Base-by-base conservation (phyloP, 1,140 invertebrate species). In the Drosophila tristis region DNA sequence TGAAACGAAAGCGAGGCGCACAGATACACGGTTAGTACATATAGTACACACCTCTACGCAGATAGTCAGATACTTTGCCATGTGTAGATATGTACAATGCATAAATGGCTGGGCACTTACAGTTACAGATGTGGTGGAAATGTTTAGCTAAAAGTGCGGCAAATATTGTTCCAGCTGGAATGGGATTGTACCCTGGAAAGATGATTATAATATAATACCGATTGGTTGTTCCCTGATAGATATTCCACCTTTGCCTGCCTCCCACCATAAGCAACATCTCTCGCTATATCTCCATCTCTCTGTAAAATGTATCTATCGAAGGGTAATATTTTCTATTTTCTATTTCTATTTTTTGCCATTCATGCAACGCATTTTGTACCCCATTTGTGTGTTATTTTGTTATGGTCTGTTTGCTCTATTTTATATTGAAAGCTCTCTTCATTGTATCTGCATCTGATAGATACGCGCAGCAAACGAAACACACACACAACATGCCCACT, bases 361-460 rank as follows among this genome's bases (percentile, higher is more conserved):
- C 80, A 84, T 80, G 61, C 54, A 59, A 61, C 29, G 29, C 47
- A 7, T 31, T 23, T 56, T 43, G 48, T 23, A 29, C n/a, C 7
- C 20, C 16, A 35, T 35, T 35, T 39, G 44, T 58, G 49, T 55
- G 45, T 59, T 56, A 43, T 35, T 72, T 72, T 78, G 82, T 76
- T 80, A 85, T 85, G 80, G 58, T 85, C 80, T 72, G 80, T 67
- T 85, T 85, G 80, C 80, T 76, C 80, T 74, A 85, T 72, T 79
- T 85, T 61, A 67, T 63, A 75, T 64, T 74, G 65, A 63, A 73
- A 73, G 68, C 74, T 78, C 74, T 78, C 35, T 78, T 68, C 56
- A 80, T 74, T 70, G 47, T 57, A 49, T 11, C 45, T 15, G 77
- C 50, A 65, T 56, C 54, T 59, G 45, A 63, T 57, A 61, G 44